Evolutionary conservation across 2,797 vertebrate species (phyloP).

Genomic region (Pachyuromys duprasi): DNA sequence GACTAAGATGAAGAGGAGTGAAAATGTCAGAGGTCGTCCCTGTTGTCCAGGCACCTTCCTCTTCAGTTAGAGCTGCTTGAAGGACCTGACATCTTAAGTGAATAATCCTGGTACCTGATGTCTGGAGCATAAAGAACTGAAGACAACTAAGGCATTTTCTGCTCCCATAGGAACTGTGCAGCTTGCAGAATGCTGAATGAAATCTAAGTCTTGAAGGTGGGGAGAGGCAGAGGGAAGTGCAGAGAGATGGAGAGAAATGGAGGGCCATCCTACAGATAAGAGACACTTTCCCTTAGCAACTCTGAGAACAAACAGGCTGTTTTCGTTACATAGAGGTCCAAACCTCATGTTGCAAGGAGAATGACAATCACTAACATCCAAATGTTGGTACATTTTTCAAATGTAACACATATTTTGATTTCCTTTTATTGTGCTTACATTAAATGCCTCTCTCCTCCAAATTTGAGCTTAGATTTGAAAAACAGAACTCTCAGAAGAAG

Average conservation of each 20-base stretch:
- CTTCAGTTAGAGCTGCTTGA: conserved; percentile 47
- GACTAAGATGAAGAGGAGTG: conserved; percentile 13
- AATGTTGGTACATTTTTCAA: neutral
- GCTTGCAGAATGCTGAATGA: neutral
- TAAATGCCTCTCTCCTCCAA: neutral
- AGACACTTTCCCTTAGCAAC: neutral
- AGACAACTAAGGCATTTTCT: neutral
- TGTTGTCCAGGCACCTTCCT: neutral
- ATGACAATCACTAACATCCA: neutral
- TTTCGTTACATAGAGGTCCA: neutral
- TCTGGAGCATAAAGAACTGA: neutral
- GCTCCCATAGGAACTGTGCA: neutral
- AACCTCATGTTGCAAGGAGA: no score
- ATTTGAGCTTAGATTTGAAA: conserved; percentile 41
- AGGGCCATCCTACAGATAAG: no score
- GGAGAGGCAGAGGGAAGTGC: neutral
- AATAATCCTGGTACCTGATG: neutral
- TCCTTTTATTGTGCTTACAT: conserved; percentile 35
- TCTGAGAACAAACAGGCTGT: neutral
- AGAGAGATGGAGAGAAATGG: neutral
- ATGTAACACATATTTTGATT: neutral
- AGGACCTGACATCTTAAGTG: conserved; percentile 74
- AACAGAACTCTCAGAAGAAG: neutral
- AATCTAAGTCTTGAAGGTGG: neutral
- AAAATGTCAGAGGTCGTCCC: neutral